A percentile compares a stretch with the other conserved stretches of the same genome.
phyloP scores from a whole-genome alignment of 2,888 invertebrate genomes.

The Tiphia femorata region DNA sequence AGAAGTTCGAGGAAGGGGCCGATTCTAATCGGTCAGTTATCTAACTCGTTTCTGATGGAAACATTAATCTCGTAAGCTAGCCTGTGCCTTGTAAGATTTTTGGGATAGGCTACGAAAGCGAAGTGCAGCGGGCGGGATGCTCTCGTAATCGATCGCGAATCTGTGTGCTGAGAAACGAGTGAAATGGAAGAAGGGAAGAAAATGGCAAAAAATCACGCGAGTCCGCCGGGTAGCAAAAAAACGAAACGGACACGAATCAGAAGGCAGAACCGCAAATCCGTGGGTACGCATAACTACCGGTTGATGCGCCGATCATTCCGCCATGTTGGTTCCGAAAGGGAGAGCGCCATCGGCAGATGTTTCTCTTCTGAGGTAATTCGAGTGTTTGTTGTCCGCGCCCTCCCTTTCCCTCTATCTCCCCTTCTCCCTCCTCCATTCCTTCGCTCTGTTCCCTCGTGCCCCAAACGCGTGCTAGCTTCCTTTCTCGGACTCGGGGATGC shows the following conservation, averaged over 20 bases:
- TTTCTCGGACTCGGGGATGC: neutral
- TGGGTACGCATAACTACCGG: slow-evolving; percentile 65
- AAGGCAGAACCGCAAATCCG: slow-evolving; percentile 68
- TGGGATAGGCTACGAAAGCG: neutral
- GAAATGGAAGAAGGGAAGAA: slow-evolving; percentile 15
- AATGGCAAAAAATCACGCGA: slow-evolving; percentile 12
- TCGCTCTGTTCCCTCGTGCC: neutral
- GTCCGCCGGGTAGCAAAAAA: slow-evolving; percentile 17
- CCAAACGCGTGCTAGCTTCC: neutral
- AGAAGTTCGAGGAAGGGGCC: too few relatives aligned
- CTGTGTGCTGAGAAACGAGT: slow-evolving; percentile 13
- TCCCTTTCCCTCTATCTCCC: neutral
- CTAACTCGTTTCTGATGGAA: too few relatives aligned
- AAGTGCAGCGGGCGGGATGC: too few relatives aligned
- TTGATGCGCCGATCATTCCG: slow-evolving; percentile 68
- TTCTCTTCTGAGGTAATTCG: slow-evolving; percentile 48
- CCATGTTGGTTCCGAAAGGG: slow-evolving; percentile 65
- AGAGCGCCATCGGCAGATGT: slow-evolving; percentile 61
- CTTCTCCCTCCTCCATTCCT: neutral
- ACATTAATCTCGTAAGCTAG: too few relatives aligned
- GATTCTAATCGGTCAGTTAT: too few relatives aligned
- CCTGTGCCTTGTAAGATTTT: too few relatives aligned
- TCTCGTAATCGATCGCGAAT: too few relatives aligned
- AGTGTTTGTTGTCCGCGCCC: slow-evolving; percentile 24
- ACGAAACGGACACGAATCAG: slow-evolving; percentile 17